These are phyloP conservation scores for Phaedon cochleariae DNA, from an alignment of 2,888 invertebrate genomes.

Conservation along the genomic window DNA sequence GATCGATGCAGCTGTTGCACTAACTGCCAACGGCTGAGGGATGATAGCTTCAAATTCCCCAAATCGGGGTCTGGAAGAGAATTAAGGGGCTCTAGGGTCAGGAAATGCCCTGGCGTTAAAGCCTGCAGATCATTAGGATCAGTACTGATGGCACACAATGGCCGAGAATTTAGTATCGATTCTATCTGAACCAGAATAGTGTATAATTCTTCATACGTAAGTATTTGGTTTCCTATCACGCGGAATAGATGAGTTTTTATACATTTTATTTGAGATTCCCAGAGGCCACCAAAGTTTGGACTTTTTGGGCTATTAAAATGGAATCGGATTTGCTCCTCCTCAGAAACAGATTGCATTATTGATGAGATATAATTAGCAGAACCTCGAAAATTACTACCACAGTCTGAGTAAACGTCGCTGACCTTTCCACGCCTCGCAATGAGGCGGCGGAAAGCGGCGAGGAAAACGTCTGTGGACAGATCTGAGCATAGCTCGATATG, in stretches of 20 bases:
- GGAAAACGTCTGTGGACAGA: background rate
- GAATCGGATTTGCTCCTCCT: background rate
- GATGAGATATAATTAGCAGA: background rate
- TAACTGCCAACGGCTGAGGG: constrained; percentile 3
- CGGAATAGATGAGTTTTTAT: background rate
- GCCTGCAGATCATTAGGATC: background rate
- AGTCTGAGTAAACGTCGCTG: background rate
- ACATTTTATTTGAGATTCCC: background rate
- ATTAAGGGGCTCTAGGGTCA: background rate
- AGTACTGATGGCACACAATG: constrained; percentile 17
- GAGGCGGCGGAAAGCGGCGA: background rate
- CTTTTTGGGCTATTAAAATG: background rate
- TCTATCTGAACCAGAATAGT: constrained; percentile 24
- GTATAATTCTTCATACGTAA: constrained; percentile 30
- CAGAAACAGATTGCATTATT: background rate
- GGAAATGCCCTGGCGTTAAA: constrained; percentile 4
- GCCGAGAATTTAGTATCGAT: constrained; percentile 28
- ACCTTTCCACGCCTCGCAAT: background rate
- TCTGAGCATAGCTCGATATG: constrained; percentile 1
- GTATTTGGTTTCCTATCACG: constrained; percentile 27
- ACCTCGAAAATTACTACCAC: background rate
- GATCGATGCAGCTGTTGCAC: constrained; percentile 8
- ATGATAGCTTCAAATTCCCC: background rate
- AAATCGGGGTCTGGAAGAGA: constrained; percentile 7
- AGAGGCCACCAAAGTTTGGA: background rate